Evolutionary conservation across 2,113 vertebrate species (phyloP).

Genomic region (Heliornis fulica): DNA sequence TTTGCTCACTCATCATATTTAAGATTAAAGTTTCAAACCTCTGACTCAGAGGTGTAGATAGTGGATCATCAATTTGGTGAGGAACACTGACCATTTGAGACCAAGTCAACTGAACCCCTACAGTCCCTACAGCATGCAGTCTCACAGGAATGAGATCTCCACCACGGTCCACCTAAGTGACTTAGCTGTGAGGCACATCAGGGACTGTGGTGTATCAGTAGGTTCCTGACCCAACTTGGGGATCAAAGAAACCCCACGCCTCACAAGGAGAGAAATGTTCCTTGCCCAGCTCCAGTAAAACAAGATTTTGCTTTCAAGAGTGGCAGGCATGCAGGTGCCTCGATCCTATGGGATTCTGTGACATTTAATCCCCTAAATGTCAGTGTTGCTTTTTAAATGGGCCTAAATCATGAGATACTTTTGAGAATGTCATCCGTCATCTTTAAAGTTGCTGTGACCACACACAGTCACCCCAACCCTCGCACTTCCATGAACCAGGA

Average conservation of each 20-base stretch:
- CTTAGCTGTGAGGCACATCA: neutral
- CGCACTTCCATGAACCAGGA: neutral
- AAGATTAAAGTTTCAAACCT: neutral
- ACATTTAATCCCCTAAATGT: neutral
- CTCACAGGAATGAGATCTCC: neutral
- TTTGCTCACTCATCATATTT: neutral
- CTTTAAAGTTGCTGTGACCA: constrained; percentile 35
- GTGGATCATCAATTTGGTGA: too few species aligned
- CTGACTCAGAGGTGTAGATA: neutral
- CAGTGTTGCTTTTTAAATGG: neutral
- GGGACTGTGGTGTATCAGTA: neutral
- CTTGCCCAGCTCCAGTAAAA: neutral
- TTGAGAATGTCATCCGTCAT: constrained; percentile 5
- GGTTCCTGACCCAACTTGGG: neutral
- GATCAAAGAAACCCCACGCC: neutral
- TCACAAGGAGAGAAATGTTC: neutral
- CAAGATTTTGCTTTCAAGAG: neutral
- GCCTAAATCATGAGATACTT: neutral
- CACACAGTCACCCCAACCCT: constrained; percentile 7
- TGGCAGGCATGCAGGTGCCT: neutral
- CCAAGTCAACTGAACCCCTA: neutral
- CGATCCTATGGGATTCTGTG: neutral
- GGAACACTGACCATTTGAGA: neutral
- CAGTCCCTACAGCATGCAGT: neutral
- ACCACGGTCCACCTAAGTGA: fast-evolving